These are phyloP conservation scores for Semnopithecus entellus DNA, from an alignment of 2,113 vertebrate species.

Conservation along the genomic window DNA sequence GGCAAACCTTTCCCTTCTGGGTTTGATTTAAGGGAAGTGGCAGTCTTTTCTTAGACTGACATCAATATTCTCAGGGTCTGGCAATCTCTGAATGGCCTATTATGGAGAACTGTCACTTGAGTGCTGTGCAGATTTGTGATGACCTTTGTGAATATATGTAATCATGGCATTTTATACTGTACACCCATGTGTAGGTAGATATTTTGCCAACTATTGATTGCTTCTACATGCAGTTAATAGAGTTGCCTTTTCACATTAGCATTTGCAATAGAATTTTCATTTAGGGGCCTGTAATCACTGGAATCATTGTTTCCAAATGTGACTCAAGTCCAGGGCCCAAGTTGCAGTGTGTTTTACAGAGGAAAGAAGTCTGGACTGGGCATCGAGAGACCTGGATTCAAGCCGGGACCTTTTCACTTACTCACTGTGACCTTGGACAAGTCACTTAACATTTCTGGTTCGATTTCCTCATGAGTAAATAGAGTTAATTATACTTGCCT, in stretches of 20 bases:
- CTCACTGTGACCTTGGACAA: conserved; percentile 14
- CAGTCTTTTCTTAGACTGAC: conserved; percentile 10
- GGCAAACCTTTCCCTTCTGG: conserved; percentile 43
- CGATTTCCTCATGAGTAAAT: conserved; percentile 6
- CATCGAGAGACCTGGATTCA: not conserved
- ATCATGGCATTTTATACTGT: not conserved
- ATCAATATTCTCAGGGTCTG: not conserved
- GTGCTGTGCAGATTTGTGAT: not conserved
- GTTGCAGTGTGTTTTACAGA: not conserved
- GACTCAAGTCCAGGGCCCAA: not conserved
- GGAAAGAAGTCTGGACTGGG: not conserved
- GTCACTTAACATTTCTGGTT: not conserved
- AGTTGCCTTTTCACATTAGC: not conserved
- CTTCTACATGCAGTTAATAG: not conserved
- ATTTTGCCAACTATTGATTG: not conserved
- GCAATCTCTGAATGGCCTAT: not conserved
- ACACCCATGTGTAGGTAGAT: not conserved
- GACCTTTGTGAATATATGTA: not conserved
- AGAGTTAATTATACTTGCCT: conserved; percentile 32
- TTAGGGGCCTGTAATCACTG: not conserved
- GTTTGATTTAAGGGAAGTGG: conserved; percentile 37
- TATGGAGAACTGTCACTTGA: conserved; percentile 38
- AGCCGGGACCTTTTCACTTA: not conserved
- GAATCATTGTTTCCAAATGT: not conserved
- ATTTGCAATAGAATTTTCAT: not conserved